These are phyloP conservation scores for Alfaro cultratus DNA, from an alignment of 2,797 vertebrate species.

Conservation along the genomic window DNA sequence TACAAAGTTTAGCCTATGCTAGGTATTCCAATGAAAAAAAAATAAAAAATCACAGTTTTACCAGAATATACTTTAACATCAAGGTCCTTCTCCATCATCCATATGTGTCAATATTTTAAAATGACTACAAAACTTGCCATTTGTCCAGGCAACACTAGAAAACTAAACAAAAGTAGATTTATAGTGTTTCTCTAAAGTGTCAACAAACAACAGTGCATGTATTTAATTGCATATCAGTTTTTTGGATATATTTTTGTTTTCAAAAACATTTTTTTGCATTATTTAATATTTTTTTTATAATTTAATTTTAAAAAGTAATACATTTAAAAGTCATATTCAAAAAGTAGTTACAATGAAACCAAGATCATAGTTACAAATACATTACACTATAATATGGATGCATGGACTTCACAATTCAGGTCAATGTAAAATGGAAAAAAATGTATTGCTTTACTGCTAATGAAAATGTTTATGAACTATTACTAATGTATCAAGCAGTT, in stretches of 20 bases:
- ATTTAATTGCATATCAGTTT: neutral
- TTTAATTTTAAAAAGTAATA: neutral
- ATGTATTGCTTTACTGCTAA: slow-evolving; percentile 46
- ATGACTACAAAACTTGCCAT: slow-evolving; percentile 1
- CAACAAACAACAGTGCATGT: neutral
- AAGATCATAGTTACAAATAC: neutral
- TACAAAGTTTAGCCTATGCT: neutral
- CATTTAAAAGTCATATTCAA: neutral
- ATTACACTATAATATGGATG: slow-evolving; percentile 46
- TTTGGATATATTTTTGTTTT: neutral
- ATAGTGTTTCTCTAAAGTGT: neutral
- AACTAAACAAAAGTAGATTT: neutral
- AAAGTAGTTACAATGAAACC: slow-evolving; percentile 12
- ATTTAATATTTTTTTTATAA: slow-evolving; percentile 1
- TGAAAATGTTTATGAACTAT: slow-evolving; percentile 24
- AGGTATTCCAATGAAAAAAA: neutral
- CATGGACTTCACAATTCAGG: slow-evolving; percentile 68
- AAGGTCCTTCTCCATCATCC: neutral
- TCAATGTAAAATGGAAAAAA: slow-evolving; percentile 38
- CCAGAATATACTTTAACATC: neutral
- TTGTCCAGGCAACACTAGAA: neutral
- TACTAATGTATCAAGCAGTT: slow-evolving; percentile 13
- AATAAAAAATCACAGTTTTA: neutral
- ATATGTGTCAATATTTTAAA: slow-evolving; percentile 14
- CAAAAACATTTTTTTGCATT: neutral